phyloP scores from a whole-genome alignment of 23 tunicate species.

The Phallusia fumigata region DNA sequence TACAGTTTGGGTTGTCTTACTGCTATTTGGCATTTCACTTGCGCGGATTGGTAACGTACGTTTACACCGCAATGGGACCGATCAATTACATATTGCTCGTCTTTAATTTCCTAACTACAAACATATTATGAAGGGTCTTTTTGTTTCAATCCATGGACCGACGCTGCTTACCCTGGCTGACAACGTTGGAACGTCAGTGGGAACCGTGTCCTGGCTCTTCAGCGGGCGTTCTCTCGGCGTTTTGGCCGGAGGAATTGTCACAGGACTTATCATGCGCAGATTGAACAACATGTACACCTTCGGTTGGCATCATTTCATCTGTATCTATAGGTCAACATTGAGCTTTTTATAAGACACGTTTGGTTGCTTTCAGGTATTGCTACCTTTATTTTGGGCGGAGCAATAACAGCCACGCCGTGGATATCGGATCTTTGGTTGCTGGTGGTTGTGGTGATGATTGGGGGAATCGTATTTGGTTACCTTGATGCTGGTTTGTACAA shows the following conservation, averaged over 20 bases:
- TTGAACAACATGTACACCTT: constrained; percentile 58
- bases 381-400: constrained; percentile 51
- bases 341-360: not conserved
- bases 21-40: constrained; percentile 53
- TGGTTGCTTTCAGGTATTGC: constrained; percentile 36
- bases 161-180: constrained; percentile 86
- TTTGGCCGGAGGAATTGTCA: constrained; percentile 79
- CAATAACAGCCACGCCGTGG: constrained; percentile 89
- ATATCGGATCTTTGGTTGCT: constrained; percentile 79
- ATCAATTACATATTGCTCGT: too few species aligned
- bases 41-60: constrained; percentile 80
- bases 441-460: constrained; percentile 77
- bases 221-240: constrained; percentile 83
- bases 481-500: constrained; percentile 71
- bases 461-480: constrained; percentile 84
- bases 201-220: constrained; percentile 88
- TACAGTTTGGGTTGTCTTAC: constrained; percentile 8
- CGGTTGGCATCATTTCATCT: constrained; percentile 35
- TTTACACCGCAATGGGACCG: not conserved
- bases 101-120: too few species aligned
- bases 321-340: not conserved
- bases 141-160: constrained; percentile 94
- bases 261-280: constrained; percentile 79
- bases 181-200: constrained; percentile 62
- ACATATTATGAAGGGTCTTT: constrained; percentile 87